Evolutionary conservation across 1,140 invertebrate genomes (phyloP), one percentile per base, ranked within the genome.

Genomic region (Lasaia peninsularis): DNA sequence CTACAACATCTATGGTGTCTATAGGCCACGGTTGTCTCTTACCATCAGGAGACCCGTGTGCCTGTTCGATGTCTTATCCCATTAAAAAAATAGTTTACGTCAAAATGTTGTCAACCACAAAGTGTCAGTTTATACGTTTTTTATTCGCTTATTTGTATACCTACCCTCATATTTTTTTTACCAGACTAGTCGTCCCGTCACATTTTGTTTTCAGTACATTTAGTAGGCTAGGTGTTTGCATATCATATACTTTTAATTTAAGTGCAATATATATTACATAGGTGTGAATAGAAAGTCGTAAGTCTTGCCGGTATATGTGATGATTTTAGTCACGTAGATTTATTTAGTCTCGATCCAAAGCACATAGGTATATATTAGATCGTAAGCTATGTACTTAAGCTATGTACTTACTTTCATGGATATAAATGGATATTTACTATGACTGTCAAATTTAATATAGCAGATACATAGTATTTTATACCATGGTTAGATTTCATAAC

Each of bases 401-500:
- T 54, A n/a, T n/a, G 33, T 54, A 54, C 35, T 54, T 35, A 24
- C 34, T n/a, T 21, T 35, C 18, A 44, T 44, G 18, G 18, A 44
- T 44, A 44, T 4, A 44, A 20, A 44, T 44, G 40, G 40, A 44
- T 44, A 44, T 44, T 44, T 44, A 44, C 40, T 44, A 44, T 44
- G 40, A 14, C 35, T 44, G 35, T 40, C 53, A 16, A 40, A 44
- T 35, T 55, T 28, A 40, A 28, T 37, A 37, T 60, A 64, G 44
- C 56, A 57, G 56, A 65, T 58, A 56, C 52, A 65, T 65, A 65
- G 63, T 65, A 62, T 71, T 75, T 73, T 75, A 69, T 75, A 75
- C 72, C 62, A 60, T 68, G 59, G 60, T 63, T 70, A 73, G 67
- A 73, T 73, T 73, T 73, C 70, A 65, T 73, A 64, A 63, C 54